phyloP scores from a whole-genome alignment of 2,888 invertebrate genomes.

The Brenthis daphne region DNA sequence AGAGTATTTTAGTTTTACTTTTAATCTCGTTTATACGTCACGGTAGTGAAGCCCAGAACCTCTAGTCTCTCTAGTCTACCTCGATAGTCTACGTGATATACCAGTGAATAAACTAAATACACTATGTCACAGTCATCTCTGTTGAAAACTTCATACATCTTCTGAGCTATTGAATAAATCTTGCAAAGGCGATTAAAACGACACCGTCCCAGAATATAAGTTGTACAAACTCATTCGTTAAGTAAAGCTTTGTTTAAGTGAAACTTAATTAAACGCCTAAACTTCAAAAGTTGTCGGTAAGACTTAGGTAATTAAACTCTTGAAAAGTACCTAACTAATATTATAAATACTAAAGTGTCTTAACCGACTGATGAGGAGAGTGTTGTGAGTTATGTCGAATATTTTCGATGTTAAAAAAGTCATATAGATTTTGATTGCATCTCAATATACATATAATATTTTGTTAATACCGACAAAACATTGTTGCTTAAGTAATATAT shows the following conservation, averaged over 20 bases:
- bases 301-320: slow-evolving; percentile 22
- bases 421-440: not conserved
- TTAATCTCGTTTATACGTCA: too few relatives aligned
- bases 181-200: not conserved
- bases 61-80: too few relatives aligned
- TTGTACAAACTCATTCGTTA: slow-evolving; percentile 7
- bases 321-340: slow-evolving; percentile 5
- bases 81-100: too few relatives aligned
- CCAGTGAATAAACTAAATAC: too few relatives aligned
- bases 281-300: slow-evolving; percentile 21
- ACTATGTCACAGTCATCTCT: too few relatives aligned
- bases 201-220: slow-evolving; percentile 1
- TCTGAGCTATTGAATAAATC: too few relatives aligned
- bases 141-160: too few relatives aligned
- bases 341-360: slow-evolving; percentile 5
- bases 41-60: too few relatives aligned
- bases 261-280: slow-evolving; percentile 30
- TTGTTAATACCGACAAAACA: too few relatives aligned
- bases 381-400: not conserved
- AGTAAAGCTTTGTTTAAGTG: slow-evolving; percentile 24
- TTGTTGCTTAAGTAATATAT: too few relatives aligned
- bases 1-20: too few relatives aligned
- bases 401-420: not conserved
- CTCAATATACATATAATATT: not conserved
- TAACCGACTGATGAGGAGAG: not conserved